Evolutionary conservation across 2,888 invertebrate species (phyloP), one percentile per base, ranked within the genome.

Genomic region (Brachylomia viminalis): DNA sequence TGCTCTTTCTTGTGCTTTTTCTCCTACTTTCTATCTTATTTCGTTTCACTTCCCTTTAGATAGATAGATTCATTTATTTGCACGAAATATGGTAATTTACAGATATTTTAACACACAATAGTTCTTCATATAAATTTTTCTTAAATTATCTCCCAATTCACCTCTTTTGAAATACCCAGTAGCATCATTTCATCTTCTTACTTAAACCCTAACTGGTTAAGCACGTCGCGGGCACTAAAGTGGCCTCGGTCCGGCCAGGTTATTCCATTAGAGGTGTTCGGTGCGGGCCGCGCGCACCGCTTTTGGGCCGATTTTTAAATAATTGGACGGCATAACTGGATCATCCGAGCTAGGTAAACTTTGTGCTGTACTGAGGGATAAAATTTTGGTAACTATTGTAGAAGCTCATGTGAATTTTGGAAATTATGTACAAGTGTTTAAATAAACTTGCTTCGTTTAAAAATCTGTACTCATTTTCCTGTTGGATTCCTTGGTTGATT

Each of bases 281-380:
- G 74, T 74, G 72, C 69, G 80, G 80, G 74, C 82, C 77, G 83
- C 79, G 86, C 83, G 76, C 84, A 77, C 79, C 79, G 83, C 79
- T 91, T 91, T 84, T 87, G 86, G 88, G 78, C 82, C 89, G 89
- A 92, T 92, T 92, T 93, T 92, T 92, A 93, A 93, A 93, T 92
- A 92, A 93, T 93, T 93, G 92, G 90, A 87, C 83, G 84, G 85
- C 84, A 88, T 91, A 92, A 92, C 91, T 90, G 89, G 87, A 92
- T 92, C 88, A 90, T 72, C 80, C 80, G 71, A 73, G 73, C 77
- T 79, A 66, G 71, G 62, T 87, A 75, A 86, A 75, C 81, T 77
- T 64, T 75, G 80, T 75, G 66, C 64, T 70, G 68, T 79, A 88
- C 72, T 80, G 42, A 33, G 62, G 69, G 76, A 84, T 83, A 82